Conservation (phyloP, 1,140 invertebrate genomes). For the Aporrectodea caliginosa region DNA sequence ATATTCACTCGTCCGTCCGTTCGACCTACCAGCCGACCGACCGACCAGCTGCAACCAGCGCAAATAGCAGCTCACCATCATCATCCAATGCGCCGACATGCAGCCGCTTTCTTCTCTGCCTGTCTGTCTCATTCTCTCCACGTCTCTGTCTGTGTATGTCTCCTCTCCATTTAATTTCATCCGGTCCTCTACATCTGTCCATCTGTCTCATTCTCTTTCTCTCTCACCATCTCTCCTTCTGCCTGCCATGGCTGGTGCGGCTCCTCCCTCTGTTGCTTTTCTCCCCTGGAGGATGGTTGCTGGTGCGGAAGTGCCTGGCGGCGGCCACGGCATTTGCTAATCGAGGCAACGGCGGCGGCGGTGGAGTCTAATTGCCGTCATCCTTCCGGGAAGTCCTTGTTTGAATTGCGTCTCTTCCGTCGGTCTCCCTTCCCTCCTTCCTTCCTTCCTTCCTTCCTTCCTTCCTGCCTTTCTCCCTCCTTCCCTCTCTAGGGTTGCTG, state of each 20-base stretch:
- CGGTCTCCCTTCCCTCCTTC: not conserved
- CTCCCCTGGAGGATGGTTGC: too few relatives aligned
- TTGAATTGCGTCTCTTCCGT: not conserved
- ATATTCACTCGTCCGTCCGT: too few relatives aligned
- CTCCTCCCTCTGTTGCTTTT: not conserved
- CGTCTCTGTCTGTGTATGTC: not conserved
- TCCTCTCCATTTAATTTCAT: not conserved
- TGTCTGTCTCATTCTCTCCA: not conserved
- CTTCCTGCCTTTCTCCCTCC: not conserved
- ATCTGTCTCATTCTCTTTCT: not conserved
- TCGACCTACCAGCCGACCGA: too few relatives aligned
- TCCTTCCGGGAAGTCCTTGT: not conserved
- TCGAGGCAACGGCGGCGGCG: not conserved
- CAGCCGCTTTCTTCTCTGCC: not conserved
- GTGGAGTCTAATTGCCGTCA: not conserved
- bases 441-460: not conserved
- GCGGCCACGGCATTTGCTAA: too few relatives aligned
- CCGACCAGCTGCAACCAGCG: too few relatives aligned
- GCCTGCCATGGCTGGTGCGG: not conserved
- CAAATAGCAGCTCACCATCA: too few relatives aligned
- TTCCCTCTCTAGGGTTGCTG: too few relatives aligned
- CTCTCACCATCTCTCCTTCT: not conserved
- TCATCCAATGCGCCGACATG: too few relatives aligned
- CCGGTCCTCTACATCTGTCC: not conserved
- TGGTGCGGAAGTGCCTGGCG: too few relatives aligned